Evolutionary conservation across 2,888 invertebrate species (phyloP), one percentile per base, ranked within the genome.

Genomic region (Euproctis similis): DNA sequence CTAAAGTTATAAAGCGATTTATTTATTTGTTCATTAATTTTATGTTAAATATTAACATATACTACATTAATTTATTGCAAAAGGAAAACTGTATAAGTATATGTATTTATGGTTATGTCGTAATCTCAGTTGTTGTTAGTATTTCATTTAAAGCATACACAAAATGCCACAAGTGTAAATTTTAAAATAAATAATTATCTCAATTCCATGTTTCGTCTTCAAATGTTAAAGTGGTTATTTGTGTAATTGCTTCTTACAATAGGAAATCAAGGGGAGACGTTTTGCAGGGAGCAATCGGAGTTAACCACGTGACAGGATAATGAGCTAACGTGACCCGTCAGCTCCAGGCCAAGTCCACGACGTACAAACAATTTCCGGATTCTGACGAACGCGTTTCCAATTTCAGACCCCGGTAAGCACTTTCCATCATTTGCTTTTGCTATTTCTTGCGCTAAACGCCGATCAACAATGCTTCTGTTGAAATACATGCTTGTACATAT

Each of bases 391-490:
- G 67, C 70, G 70, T 66, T 75, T 76, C 74, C 76, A 78, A 77
- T 81, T 80, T 78, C 71, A 77, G 64, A 76, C 71, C 64, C 71
- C 72, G 70, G 66, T 75, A 69, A 69, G 58, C 74, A 67, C 65
- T 71, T 72, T 67, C 62, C 55, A 67, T 66, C 61, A 60, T 58
- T 69, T 64, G 60, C 68, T 71, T 68, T 71, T 59, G 46, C 54
- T 53, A 54, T 56, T 54, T 53, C 46, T 54, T 52, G 38, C 38
- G 42, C 46, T 54, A 41, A 44, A 44, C 42, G 33, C 36, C 28
- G 26, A 42, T 50, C 38, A 42, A 30, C 28, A 36, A 36, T 24
- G 31, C n/a, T n/a, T n/a, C n/a, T n/a, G n/a, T n/a, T n/a, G n/a
- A n/a, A n/a, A n/a, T n/a, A n/a, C n/a, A n/a, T n/a, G n/a, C n/a